These are phyloP conservation scores for Eidolon dupreanum DNA, from an alignment of 2,797 vertebrate species.

Conservation along the genomic window DNA sequence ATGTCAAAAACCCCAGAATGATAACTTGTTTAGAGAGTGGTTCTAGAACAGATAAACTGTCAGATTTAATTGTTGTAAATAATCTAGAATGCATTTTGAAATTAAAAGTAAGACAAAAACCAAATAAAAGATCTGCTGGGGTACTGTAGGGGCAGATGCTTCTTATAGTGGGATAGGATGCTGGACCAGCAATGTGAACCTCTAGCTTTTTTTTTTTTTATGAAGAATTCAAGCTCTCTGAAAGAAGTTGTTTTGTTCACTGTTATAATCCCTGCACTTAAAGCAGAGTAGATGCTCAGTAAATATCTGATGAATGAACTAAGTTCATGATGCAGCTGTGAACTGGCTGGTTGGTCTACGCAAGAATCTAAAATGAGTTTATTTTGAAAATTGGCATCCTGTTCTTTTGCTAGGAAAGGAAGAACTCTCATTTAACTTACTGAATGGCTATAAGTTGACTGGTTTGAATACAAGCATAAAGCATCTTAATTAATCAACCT, in stretches of 20 bases:
- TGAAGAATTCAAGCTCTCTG: not conserved
- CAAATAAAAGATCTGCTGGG: not conserved
- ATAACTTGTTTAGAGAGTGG: not conserved
- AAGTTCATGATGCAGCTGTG: not conserved
- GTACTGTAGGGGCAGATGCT: not conserved
- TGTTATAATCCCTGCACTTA: not conserved
- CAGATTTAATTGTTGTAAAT: not conserved
- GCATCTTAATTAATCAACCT: not conserved
- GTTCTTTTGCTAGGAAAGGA: not conserved
- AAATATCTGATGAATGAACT: not conserved
- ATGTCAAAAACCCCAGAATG: not conserved
- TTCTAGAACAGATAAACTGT: not conserved
- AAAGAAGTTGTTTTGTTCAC: not conserved
- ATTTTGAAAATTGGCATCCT: constrained; percentile 18
- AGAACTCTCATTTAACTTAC: not conserved
- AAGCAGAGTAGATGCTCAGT: not conserved
- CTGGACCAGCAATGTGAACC: not conserved
- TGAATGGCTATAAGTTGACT: not conserved
- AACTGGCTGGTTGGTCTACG: not conserved
- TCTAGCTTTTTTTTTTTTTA: not conserved
- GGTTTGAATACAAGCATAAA: not conserved
- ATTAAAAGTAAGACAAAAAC: not conserved
- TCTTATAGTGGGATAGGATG: not conserved
- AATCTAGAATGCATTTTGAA: not conserved
- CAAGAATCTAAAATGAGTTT: not conserved